These are phyloP conservation scores for Streblospio benedicti DNA, from an alignment of 1,140 invertebrate genomes.

Conservation along the genomic window DNA sequence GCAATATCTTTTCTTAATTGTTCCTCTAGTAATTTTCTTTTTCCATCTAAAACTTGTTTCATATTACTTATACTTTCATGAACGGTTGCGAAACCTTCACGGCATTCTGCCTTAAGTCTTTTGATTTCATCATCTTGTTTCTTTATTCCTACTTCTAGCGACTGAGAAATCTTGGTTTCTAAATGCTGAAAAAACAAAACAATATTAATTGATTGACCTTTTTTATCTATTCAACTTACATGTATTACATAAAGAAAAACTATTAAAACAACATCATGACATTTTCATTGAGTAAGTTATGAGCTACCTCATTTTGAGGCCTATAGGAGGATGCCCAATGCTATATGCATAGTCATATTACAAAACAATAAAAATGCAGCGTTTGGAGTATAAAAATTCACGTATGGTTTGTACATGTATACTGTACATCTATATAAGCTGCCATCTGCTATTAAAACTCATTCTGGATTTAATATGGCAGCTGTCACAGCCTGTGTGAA, in stretches of 20 bases:
- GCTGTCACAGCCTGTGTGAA: no score
- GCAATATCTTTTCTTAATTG: conserved; percentile 40
- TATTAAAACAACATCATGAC: no score
- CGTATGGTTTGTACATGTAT: no score
- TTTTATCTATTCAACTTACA: not conserved
- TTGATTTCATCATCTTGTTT: conserved; percentile 31
- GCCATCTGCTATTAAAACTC: no score
- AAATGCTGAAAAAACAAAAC: conserved; percentile 23
- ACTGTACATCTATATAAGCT: no score
- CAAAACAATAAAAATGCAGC: no score
- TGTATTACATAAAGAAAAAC: not conserved
- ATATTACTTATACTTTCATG: conserved; percentile 43
- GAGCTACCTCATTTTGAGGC: no score
- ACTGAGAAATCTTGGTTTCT: conserved; percentile 27
- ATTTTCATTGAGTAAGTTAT: no score
- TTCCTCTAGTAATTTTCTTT: conserved; percentile 36
- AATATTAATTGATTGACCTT: not conserved
- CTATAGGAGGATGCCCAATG: no score
- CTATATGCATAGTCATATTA: no score
- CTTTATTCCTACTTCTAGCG: conserved; percentile 25
- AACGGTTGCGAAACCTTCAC: conserved; percentile 40
- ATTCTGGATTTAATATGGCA: no score
- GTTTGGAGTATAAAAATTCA: no score
- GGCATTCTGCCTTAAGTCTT: conserved; percentile 37
- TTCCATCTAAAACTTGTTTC: conserved; percentile 40